Percentiles rank a stretch among this genome's conserved stretches.
These are phyloP conservation scores for Microplitis manilae DNA, from an alignment of 2,888 invertebrate genomes.

Conservation along the genomic window DNA sequence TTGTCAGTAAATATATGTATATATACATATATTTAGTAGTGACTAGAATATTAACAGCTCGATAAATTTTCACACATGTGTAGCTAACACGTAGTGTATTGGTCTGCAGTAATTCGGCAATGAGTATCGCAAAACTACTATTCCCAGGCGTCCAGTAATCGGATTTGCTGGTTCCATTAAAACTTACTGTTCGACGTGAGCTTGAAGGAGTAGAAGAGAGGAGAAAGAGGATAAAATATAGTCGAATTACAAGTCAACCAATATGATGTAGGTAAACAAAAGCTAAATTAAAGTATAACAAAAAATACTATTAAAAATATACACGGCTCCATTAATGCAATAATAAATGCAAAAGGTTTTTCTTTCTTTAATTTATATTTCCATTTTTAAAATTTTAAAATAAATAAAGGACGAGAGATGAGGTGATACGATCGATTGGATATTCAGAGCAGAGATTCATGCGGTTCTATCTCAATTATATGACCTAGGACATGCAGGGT, in stretches of 20 bases:
- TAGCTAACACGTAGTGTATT: not conserved
- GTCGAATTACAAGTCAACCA: slow-evolving; percentile 2
- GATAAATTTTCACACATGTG: not conserved
- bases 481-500: slow-evolving; percentile 29
- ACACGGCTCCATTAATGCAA: not conserved
- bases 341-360: not conserved
- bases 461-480: slow-evolving; percentile 29
- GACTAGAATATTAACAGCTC: not conserved
- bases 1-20: not conserved
- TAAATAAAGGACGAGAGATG: not conserved
- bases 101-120: slow-evolving; percentile 7
- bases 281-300: no score
- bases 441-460: slow-evolving; percentile 36
- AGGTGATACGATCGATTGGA: slow-evolving; percentile 28
- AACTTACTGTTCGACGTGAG: slow-evolving; percentile 16
- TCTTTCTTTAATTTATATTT: not conserved
- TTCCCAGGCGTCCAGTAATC: slow-evolving; percentile 9
- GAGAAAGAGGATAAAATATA: not conserved
- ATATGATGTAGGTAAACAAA: not conserved
- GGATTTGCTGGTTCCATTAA: slow-evolving; percentile 21
- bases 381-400: not conserved
- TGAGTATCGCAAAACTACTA: slow-evolving; percentile 15
- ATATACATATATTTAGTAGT: not conserved
- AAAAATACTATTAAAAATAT: no score
- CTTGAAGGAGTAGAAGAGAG: not conserved